Base-by-base conservation (phyloP, 2,797 vertebrate species). In the Eulemur mongoz region DNA sequence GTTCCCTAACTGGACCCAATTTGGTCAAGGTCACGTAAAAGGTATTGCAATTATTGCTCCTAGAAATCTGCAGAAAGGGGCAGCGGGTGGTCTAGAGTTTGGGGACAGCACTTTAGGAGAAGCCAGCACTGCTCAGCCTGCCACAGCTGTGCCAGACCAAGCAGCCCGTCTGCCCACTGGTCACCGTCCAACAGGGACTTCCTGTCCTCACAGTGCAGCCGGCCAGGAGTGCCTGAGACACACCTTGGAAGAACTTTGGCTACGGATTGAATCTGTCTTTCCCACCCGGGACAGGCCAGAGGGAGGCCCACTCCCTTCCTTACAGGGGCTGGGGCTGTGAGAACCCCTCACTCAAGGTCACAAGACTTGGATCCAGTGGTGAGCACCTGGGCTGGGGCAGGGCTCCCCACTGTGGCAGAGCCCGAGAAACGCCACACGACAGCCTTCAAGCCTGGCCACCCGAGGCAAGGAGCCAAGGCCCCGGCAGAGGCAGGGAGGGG, bases 141-240 rank as follows among this genome's bases (percentile, higher is more conserved):
- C 35, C 89, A 45, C 0, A 1, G 2, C 43, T 38, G 3, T 89
- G 65, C 73, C 79, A 70, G 80, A 89, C 73, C 8, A 73, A 59
- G 27, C 1, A 11, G 30, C 45, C 17, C 20, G 52, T 92, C 65
- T 85, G 88, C 80, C 43, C 96, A 92, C 61, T 95, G 96, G 86
- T 90, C 89, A 22, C 86, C 75, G 82, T 67, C 78, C 35, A 86
- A n/a, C 25, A 69, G 86, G n/a, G 52, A 25, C 38, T n/a, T 67
- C 70, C 18, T 69, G 30, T 94, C 43, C 65, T 78, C 89, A 65
- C 30, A 23, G 38, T 0, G 0, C 7, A 87, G 81, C 18, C 15
- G 0, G 43, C 43, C 9, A 43, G 25, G 40, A 9, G 30, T n/a
- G n/a, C 14, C 61, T 27, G 76, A 76, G 70, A 73, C 10, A 8